Conservation (phyloP, 2,113 vertebrate genomes). For the Nyctereutes procyonoides region DNA sequence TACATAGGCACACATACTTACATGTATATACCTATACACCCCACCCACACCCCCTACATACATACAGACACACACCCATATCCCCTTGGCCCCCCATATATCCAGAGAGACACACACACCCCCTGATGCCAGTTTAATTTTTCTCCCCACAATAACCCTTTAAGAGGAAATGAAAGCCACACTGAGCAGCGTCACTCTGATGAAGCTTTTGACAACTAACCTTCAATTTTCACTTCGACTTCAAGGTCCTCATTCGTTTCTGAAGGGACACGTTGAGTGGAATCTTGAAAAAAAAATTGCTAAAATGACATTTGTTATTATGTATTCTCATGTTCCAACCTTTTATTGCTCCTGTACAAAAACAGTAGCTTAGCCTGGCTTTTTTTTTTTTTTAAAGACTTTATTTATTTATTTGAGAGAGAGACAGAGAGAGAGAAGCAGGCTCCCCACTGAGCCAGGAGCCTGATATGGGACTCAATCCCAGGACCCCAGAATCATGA, state of each 20-base stretch:
- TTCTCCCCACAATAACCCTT: too few species aligned
- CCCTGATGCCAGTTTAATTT: neutral
- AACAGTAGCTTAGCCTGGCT: neutral
- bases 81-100: neutral
- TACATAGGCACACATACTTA: neutral
- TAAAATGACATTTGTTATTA: conserved; percentile 42
- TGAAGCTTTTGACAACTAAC: conserved; percentile 71
- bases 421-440: too few species aligned
- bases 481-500: too few species aligned
- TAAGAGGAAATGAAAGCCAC: neutral
- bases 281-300: conserved; percentile 77
- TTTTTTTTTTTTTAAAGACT: too few species aligned
- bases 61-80: neutral
- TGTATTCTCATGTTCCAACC: neutral
- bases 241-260: conserved; percentile 82
- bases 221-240: conserved; percentile 85
- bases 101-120: neutral
- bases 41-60: neutral
- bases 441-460: too few species aligned
- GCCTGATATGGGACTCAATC: too few species aligned
- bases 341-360: neutral
- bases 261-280: conserved; percentile 66
- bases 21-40: too few species aligned
- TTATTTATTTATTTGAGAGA: too few species aligned
- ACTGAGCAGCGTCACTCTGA: neutral